Evolutionary conservation across 2,113 vertebrate species (phyloP).

Genomic region (Pyrgilauda ruficollis): DNA sequence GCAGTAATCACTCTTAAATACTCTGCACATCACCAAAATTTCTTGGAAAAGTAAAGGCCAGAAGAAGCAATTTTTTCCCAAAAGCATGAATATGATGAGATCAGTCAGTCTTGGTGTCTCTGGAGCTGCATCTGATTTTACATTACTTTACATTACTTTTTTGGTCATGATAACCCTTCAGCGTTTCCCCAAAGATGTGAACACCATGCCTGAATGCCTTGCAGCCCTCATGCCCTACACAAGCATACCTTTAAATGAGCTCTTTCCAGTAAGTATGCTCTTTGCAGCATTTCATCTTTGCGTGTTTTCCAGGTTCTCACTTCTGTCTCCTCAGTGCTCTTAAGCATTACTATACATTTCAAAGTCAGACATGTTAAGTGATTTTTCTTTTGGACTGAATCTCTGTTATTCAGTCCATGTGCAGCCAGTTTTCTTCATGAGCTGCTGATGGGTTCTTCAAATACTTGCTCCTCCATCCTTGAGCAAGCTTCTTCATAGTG

Average conservation of each 20-base stretch:
- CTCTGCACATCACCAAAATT: neutral
- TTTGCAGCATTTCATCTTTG: neutral
- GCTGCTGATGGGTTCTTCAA: neutral
- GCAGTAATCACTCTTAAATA: neutral
- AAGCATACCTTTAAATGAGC: neutral
- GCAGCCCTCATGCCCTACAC: neutral
- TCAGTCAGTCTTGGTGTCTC: neutral
- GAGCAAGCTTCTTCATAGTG: neutral
- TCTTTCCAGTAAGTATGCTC: neutral
- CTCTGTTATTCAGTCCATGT: neutral
- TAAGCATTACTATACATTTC: neutral
- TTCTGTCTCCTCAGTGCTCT: neutral
- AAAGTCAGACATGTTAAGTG: neutral
- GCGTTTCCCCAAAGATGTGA: neutral
- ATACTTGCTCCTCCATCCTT: neutral
- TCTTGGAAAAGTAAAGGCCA: neutral
- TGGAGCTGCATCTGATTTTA: neutral
- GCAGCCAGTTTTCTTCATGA: neutral
- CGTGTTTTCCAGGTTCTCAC: neutral
- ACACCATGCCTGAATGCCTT: rapidly evolving
- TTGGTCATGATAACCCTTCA: neutral
- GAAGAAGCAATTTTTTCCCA: neutral
- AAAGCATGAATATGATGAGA: neutral
- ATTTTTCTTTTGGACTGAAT: neutral
- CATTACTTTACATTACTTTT: neutral